Percentiles rank a stretch among this genome's conserved stretches.
Evolutionary conservation across 1,140 invertebrate genomes (phyloP).

Genomic region (Drosophila melanogaster): DNA sequence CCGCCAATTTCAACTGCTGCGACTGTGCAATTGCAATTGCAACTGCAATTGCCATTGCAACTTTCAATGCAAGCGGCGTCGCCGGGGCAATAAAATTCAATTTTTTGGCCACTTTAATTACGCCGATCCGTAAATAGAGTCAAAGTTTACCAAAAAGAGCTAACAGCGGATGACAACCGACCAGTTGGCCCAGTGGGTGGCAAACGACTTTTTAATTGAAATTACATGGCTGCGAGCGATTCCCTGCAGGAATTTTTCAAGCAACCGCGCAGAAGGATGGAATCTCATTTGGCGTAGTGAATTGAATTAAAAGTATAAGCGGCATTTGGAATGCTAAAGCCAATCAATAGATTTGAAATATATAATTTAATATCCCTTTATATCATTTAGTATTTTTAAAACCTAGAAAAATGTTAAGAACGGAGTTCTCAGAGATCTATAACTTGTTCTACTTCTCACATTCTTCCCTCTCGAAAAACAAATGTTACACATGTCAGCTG

Average conservation of each 20-base stretch:
- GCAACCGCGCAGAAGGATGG: too few relatives aligned
- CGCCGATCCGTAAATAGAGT: conserved; percentile 47
- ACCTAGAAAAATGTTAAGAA: too few relatives aligned
- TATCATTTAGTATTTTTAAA: too few relatives aligned
- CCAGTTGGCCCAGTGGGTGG: conserved; percentile 32
- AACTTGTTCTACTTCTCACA: background rate
- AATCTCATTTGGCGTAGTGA: too few relatives aligned
- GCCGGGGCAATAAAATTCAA: conserved; percentile 31
- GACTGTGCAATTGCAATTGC: conserved; percentile 4
- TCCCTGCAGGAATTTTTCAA: conserved; percentile 2
- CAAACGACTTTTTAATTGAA: conserved; percentile 54
- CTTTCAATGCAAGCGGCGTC: conserved; percentile 19
- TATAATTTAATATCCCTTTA: too few relatives aligned
- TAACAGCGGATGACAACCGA: conserved; percentile 31
- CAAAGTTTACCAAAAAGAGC: conserved; percentile 37
- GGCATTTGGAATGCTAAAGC: too few relatives aligned
- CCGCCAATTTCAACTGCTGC: conserved; percentile 21
- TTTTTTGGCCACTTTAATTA: conserved; percentile 52
- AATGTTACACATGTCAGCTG: conserved; percentile 28
- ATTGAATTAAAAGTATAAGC: too few relatives aligned
- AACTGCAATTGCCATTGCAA: conserved; percentile 24
- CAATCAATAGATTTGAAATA: too few relatives aligned
- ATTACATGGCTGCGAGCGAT: conserved; percentile 12
- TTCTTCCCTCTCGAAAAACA: conserved; percentile 2
- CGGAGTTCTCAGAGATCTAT: too few relatives aligned